A percentile compares a stretch with the other conserved stretches of the same genome.
Conservation (phyloP, 1,140 invertebrate genomes). For the Drosophila biarmipes region DNA sequence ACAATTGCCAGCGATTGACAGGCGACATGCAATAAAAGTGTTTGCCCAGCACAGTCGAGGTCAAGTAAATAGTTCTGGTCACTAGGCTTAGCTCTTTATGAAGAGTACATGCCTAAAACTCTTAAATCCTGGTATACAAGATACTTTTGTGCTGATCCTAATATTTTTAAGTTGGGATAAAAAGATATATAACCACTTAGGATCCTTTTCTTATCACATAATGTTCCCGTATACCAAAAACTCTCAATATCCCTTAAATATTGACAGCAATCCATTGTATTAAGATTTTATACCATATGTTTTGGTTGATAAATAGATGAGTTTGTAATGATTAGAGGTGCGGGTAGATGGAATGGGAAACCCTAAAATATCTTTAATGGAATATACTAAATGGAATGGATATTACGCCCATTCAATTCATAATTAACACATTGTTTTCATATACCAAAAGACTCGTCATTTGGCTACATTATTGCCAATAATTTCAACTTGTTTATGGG, state of each 20-base stretch:
- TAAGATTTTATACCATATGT: neutral
- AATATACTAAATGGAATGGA: no score
- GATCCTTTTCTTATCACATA: neutral
- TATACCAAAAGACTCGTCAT: neutral
- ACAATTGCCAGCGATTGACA: slow-evolving; percentile 49
- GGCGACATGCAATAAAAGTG: slow-evolving; percentile 53
- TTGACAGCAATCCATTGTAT: neutral
- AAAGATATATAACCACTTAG: neutral
- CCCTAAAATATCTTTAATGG: neutral
- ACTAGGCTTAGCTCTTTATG: neutral
- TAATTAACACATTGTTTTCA: neutral
- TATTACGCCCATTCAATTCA: no score
- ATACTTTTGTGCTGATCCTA: neutral
- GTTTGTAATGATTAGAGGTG: neutral
- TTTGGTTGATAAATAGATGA: neutral
- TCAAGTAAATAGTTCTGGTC: neutral
- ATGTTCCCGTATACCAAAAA: neutral
- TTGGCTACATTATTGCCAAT: neutral
- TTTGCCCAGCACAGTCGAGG: slow-evolving; percentile 19
- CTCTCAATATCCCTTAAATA: neutral
- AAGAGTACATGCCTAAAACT: no score
- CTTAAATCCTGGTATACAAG: neutral
- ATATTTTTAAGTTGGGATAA: neutral
- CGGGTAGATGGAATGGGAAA: neutral
- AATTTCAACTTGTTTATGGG: neutral